Conservation (phyloP, 2,113 vertebrate species). For the human (Homo sapiens) region GRCh38 chr5:83388001-83388500, state of each 20-base stretch:
- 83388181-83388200: neutral
- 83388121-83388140: too few relatives aligned
- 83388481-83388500: neutral
- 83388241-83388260: neutral
- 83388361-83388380: neutral
- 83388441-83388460: neutral
- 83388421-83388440: neutral
- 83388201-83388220: neutral
- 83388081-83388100: neutral
- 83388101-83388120: neutral
- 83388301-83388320: neutral
- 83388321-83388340: neutral
- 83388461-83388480: slow-evolving; percentile 7
- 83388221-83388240: neutral
- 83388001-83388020: neutral
- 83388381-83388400: neutral
- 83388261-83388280: neutral
- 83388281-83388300: neutral
- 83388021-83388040: neutral
- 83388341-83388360: neutral
- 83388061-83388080: neutral
- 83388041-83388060: neutral
- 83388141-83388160: too few relatives aligned
- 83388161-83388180: neutral
- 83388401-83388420: neutral